Base-by-base conservation (phyloP, 2,888 invertebrate species). In the Camptogramma bilineatum region DNA sequence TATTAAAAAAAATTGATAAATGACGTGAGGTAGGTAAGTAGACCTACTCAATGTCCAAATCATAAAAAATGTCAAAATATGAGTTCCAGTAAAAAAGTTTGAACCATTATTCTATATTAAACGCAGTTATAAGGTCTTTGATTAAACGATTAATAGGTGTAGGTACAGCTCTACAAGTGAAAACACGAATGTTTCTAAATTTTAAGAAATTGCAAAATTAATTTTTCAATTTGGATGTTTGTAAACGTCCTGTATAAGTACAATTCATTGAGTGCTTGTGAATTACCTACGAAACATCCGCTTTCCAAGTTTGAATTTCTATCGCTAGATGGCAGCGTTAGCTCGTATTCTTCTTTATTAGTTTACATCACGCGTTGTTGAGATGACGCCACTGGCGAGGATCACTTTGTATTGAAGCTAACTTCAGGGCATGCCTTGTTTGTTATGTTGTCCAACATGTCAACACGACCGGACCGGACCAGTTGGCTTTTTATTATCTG, bases 371-470 rank as follows among this genome's bases (percentile, higher is more conserved):
- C 17, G 17, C 44, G 4, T 8, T 17, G 16, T 44, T 44, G 16
- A 4, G 31, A 56, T 58, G 57, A 9, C 42, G 48, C 56, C n/a
- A 50, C 48, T 17, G 21, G 19, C 31, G 34, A 5, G 1, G 2
- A 39, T 19, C 16, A 17, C 50, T 48, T 51, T 50, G 9, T 17
- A 39, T 18, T 52, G 54, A 34, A 46, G 51, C 77, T 66, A 76
- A 74, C 78, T 84, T 82, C 82, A 79, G 52, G 46, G 50, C 60
- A 47, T 46, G 21, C n/a, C n/a, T n/a, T n/a, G 70, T 13, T 80
- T 64, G 58, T 80, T 61, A 84, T 18, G 85, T 88, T 89, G 88
- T 69, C 79, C n/a, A 66, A 52, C 75, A 34, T 86, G 86, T 58
- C 50, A 57, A 56, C 47, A 66, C 69, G 71, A 69, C n/a, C 81